Percentiles rank a stretch among this genome's conserved stretches.
phyloP scores from a whole-genome alignment of 2,888 invertebrate genomes.

The Achlya flavicornis region DNA sequence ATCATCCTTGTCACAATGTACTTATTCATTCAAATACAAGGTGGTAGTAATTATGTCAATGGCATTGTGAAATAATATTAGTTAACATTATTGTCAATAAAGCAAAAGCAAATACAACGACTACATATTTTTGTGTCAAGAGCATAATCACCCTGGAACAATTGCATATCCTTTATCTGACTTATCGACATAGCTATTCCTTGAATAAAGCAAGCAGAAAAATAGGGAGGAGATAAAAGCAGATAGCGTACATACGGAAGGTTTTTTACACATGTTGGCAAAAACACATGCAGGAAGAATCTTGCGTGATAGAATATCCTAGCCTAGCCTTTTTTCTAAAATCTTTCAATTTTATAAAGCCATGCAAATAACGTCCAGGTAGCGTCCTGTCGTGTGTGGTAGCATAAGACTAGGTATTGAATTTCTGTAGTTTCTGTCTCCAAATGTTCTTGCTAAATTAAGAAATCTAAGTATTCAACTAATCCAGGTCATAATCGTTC shows the following conservation, averaged over 20 bases:
- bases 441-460: not conserved
- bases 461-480: not conserved
- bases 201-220: no score
- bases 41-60: not conserved
- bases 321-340: not conserved
- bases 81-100: not conserved
- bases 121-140: no score
- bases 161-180: no score
- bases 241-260: no score
- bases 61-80: not conserved
- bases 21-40: not conserved
- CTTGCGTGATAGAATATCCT: not conserved
- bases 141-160: no score
- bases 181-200: not conserved
- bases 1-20: not conserved
- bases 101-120: not conserved
- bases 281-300: no score
- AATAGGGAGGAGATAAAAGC: no score
- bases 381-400: not conserved
- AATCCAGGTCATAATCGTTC: conserved; percentile 6
- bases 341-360: not conserved
- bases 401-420: not conserved
- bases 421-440: not conserved
- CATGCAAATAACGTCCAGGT: not conserved
- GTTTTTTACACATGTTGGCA: no score